Base-by-base conservation (phyloP, 30 jellyfish, hydroid and myxozoan genomes). In the Aurelia sp. region DNA sequence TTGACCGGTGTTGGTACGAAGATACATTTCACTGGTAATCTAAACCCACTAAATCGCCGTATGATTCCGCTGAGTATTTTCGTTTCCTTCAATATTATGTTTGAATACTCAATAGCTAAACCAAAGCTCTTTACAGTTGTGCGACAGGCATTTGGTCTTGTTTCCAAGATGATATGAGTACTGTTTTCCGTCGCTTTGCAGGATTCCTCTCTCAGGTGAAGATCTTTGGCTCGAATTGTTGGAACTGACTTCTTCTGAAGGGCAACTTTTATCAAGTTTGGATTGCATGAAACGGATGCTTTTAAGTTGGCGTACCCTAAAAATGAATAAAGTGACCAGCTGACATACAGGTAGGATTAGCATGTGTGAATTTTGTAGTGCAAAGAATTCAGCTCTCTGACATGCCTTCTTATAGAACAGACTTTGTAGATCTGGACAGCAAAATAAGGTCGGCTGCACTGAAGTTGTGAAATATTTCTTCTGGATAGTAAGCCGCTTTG, bases 151-250 rank as follows among this genome's bases (percentile, higher is more conserved):
- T 23, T 23, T 5, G 88, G 86, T 73, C 27, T 81, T 6, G 94
- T 89, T 15, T 82, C 67, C 1, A 72, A 40, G 50, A 82, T 68
- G 57, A 89, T 71, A 52, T 89, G 97, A 3, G 97, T 89, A 6
- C 68, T 50, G 76, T 89, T 89, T 75, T 89, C 97, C 1, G 53
- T 27, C 4, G 97, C 91, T 53, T 71, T 41, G 81, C 97, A 89
- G 19, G 51, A 13, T 19, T 48, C 63, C 23, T 70, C 84, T 52
- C 77, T 53, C 79, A 89, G 60, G 37, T 81, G 93, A 74, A 89
- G 87, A 17, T 76, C 84, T 21, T 55, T 41, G 21, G 90, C 90
- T 23, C 48, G 20, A 10, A 78, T 50, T 31, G 51, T 53, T 11
- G 81, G 81, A 1, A 66, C 73, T 15, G 84, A 48, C 7, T 68